phyloP scores from a whole-genome alignment of 1,140 invertebrate genomes.

The Pseudachorutes palmiensis region DNA sequence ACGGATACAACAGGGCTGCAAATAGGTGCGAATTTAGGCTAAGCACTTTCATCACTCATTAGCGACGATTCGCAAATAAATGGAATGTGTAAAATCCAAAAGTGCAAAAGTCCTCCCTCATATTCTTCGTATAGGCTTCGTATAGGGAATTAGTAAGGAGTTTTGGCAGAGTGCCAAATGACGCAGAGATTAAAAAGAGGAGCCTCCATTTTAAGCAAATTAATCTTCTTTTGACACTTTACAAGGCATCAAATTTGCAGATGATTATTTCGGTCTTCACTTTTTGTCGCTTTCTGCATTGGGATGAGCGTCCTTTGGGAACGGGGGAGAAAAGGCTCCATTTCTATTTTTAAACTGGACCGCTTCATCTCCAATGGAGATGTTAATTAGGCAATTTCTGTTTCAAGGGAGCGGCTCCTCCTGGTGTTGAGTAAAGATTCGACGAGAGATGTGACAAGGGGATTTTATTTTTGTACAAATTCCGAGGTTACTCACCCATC shows the following conservation, averaged over 20 bases:
- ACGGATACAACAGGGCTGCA: too few species aligned
- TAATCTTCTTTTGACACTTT: neutral
- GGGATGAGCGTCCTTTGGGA: too few species aligned
- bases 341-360: neutral
- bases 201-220: neutral
- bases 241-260: neutral
- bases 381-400: neutral
- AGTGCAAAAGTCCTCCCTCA: too few species aligned
- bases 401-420: neutral
- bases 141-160: too few species aligned
- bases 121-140: too few species aligned
- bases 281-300: too few species aligned
- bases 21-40: neutral
- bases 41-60: too few species aligned
- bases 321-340: neutral
- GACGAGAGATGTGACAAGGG: neutral
- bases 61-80: too few species aligned
- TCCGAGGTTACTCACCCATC: neutral
- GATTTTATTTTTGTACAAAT: neutral
- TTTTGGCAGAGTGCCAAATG: too few species aligned
- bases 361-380: neutral
- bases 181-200: neutral
- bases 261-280: neutral
- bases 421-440: neutral
- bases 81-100: too few species aligned